Base-by-base conservation (phyloP, 1,140 invertebrate genomes). In the Magallana gigas region DNA sequence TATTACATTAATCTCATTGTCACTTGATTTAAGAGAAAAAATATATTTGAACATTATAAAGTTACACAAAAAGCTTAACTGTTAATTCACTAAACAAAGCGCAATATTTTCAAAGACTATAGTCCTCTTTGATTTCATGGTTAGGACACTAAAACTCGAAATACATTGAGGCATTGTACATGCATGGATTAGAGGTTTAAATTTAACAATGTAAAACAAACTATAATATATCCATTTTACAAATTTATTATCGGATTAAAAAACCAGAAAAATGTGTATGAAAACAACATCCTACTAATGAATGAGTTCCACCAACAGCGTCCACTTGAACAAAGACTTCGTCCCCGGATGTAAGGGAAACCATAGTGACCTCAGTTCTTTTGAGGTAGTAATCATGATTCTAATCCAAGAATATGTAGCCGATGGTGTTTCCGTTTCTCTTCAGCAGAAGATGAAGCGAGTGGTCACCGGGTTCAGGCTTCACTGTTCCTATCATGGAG, bases 201-300 rank as follows among this genome's bases (percentile, higher is more conserved):
- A 5, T 48, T 48, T 5, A 48, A 48, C 36, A 2, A 48, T 48
- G 2, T 0, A 48, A 48, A 48, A 5, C 2, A 2, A 48, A 48
- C 36, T 5, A 48, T 48, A 5, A 48, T 4, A 48, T 48, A 48
- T 48, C 2, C 0, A 48, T 48, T 48, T 48, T 48, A 48, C 36
- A 48, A 4, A 4, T 48, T 48, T 48, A 29, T 76, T 29, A 76
- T 29, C 36, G 7, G 29, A 76, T 76, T 23, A 76, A 76, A 12
- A 76, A 76, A 11, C 68, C 68, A 29, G 68, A 76, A 29, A 76
- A 76, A 29, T 76, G 68, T 12, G 68, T 76, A 29, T 76, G 68
- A 12, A 29, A 76, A 23, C 68, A 76, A 5, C 68, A 76, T 11
- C 68, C 68, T 12, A 36, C 12, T 12, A 76, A 9, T 29, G 68